phyloP scores from a whole-genome alignment of 2,888 invertebrate genomes.

The Cheilosia soror region DNA sequence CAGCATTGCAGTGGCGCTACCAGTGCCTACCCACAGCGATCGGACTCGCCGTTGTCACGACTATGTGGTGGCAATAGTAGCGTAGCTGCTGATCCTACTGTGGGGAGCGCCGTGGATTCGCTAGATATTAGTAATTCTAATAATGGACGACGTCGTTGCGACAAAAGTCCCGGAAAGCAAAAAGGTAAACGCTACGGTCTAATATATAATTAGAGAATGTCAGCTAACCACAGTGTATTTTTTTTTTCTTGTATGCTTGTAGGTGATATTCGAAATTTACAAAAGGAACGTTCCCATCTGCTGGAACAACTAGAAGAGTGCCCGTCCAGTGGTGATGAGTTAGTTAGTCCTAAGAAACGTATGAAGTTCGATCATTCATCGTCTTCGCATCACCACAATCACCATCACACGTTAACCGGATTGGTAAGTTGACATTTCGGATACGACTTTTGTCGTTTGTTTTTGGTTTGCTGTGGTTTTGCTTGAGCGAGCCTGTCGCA shows the following conservation, averaged over 20 bases:
- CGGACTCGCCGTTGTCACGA: constrained; percentile 67
- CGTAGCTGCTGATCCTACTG: constrained; percentile 78
- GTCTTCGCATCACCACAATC: constrained; percentile 81
- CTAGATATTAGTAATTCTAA: constrained; percentile 78
- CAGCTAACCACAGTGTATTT: not conserved
- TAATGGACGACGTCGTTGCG: constrained; percentile 83
- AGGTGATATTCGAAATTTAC: constrained; percentile 87
- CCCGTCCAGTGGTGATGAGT: constrained; percentile 89
- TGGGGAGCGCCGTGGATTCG: constrained; percentile 76
- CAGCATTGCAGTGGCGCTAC: constrained; percentile 52
- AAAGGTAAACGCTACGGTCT: constrained; percentile 75
- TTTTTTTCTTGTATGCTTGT: not conserved
- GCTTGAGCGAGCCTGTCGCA: too few relatives aligned
- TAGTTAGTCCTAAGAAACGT: constrained; percentile 88
- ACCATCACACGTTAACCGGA: constrained; percentile 79
- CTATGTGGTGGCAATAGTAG: constrained; percentile 80
- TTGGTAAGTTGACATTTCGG: constrained; percentile 79
- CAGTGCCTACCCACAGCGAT: constrained; percentile 51
- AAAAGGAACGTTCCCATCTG: constrained; percentile 89
- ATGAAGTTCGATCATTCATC: constrained; percentile 86
- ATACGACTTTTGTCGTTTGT: not conserved
- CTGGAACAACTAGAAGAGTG: constrained; percentile 89
- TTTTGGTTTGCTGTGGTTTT: not conserved
- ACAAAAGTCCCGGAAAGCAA: constrained; percentile 82
- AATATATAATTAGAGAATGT: not conserved